These are phyloP conservation scores for Eledona agricola DNA, from an alignment of 2,888 invertebrate species.

Conservation along the genomic window DNA sequence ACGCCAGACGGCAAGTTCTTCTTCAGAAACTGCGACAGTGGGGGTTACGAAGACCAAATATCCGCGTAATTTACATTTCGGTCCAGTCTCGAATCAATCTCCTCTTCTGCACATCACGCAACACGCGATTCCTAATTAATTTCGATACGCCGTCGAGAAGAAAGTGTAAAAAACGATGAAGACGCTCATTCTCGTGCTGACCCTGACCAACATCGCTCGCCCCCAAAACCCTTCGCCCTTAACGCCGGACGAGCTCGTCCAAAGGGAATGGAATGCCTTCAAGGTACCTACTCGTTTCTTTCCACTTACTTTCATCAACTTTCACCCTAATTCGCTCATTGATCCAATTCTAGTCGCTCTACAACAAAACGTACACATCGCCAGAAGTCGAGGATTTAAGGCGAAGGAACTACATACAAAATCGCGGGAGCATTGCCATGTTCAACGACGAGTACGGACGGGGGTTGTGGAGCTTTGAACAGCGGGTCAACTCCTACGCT, in stretches of 20 bases:
- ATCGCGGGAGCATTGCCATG: constrained; percentile 55
- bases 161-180: no score
- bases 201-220: neutral
- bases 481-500: constrained; percentile 56
- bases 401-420: constrained; percentile 58
- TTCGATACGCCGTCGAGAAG: no score
- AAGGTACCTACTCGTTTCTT: constrained; percentile 32
- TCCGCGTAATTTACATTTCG: no score
- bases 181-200: no score
- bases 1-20: no score
- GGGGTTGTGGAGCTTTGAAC: constrained; percentile 53
- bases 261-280: constrained; percentile 39
- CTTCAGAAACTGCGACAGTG: no score
- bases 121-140: no score
- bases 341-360: constrained; percentile 47
- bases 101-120: no score
- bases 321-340: constrained; percentile 4
- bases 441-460: constrained; percentile 57
- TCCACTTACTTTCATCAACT: constrained; percentile 8
- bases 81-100: no score
- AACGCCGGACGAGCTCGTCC: constrained; percentile 23
- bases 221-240: constrained; percentile 4
- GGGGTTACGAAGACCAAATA: no score
- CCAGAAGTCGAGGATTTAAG: constrained; percentile 54
- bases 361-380: constrained; percentile 55